Base-by-base conservation (phyloP, 1,140 invertebrate genomes). In the Drosophila lini region DNA sequence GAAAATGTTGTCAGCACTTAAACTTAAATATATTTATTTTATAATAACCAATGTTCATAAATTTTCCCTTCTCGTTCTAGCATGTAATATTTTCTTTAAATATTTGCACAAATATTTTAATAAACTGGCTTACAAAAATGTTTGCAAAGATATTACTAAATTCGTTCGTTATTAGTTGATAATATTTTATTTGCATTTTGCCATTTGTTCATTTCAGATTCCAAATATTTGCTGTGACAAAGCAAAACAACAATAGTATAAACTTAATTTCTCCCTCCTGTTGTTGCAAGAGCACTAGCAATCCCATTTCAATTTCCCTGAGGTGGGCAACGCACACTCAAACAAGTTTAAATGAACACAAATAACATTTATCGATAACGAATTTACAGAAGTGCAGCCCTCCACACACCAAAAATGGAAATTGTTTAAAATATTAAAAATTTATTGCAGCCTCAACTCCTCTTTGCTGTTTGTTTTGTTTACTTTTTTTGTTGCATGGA, bases 281-380 rank as follows among this genome's bases (percentile, higher is more conserved):
- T 42, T 40, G 19, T 53, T 61, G 15, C n/a, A n/a, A 10, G 32
- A 59, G 47, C 36, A 31, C n/a, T n/a, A n/a, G 41, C 47, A 76
- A 65, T 60, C 41, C 47, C 62, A 76, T 47, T 76, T 68, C n/a
- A 59, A 59, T 59, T 67, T 32, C 55, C 74, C 40, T 11, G 48
- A 47, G 71, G 73, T 44, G 38, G 31, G 7, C 34, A 56, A 57
- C 22, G 38, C 40, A 48, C 36, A 56, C 16, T 55, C 28, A 25
- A 65, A 75, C 44, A 44, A 58, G 48, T 67, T 80, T 69, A 55
- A 65, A 55, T 62, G 59, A 61, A 58, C 16, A 60, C 45, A 81
- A 79, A 79, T 73, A 85, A 62, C 55, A 62, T 82, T 85, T 85
- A 88, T 88, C 73, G 83, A 85, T 82, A 85, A 76, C 83, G 79